A percentile compares a stretch with the other conserved stretches of the same genome.
phyloP scores from a whole-genome alignment of 30 jellyfish, hydroid and myxozoan genomes.

The Cassiopea andromeda region DNA sequence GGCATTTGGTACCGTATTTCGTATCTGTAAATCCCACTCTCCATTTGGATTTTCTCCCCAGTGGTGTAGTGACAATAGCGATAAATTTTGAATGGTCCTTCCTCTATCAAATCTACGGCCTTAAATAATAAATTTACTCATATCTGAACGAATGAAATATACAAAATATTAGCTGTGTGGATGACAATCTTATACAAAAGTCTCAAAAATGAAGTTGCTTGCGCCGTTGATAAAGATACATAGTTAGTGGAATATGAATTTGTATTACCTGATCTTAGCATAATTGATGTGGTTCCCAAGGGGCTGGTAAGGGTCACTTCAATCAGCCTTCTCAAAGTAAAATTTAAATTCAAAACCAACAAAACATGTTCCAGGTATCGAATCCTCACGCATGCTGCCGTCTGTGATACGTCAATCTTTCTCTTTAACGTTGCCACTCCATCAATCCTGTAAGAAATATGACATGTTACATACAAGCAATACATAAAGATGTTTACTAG shows the following conservation, averaged over 20 bases:
- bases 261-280: constrained; percentile 38
- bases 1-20: constrained; percentile 38
- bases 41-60: constrained; percentile 68
- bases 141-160: not conserved
- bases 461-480: not conserved
- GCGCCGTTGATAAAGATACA: too few species aligned
- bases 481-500: too few species aligned
- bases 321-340: constrained; percentile 16
- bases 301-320: constrained; percentile 58
- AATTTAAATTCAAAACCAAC: constrained; percentile 28
- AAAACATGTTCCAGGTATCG: constrained; percentile 38
- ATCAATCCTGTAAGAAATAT: constrained; percentile 14
- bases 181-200: too few species aligned
- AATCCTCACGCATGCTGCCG: not conserved
- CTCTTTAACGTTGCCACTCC: not conserved
- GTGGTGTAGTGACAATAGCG: constrained; percentile 55
- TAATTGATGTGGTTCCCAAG: constrained; percentile 29
- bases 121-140: not conserved
- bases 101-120: not conserved
- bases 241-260: too few species aligned
- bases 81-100: constrained; percentile 11
- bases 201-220: too few species aligned
- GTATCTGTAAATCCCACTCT: constrained; percentile 34
- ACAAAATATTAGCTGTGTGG: not conserved
- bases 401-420: not conserved